phyloP scores from a whole-genome alignment of 2,113 vertebrate genomes.

The Atrichornis clamosus region DNA sequence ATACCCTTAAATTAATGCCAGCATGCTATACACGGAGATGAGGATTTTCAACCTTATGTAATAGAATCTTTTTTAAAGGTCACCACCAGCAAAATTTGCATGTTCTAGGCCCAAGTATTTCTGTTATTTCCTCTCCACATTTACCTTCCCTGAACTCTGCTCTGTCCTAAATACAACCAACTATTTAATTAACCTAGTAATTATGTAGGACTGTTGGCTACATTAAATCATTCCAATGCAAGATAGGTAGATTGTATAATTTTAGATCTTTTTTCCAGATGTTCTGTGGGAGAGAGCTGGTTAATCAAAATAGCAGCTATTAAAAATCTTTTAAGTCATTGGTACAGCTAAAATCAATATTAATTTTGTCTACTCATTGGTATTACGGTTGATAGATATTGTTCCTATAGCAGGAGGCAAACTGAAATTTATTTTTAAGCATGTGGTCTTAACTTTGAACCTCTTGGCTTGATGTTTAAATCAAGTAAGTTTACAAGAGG shows the following conservation, averaged over 20 bases:
- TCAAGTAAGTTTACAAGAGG: background rate
- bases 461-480: background rate
- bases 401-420: background rate
- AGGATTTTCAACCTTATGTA: constrained; percentile 36
- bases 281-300: background rate
- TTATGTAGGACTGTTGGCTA: background rate
- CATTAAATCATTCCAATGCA: background rate
- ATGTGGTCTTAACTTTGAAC: background rate
- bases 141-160: constrained; percentile 4
- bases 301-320: background rate
- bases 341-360: background rate
- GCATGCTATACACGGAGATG: background rate
- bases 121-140: background rate
- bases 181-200: constrained; percentile 19
- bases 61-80: constrained; percentile 44
- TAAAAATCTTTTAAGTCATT: background rate
- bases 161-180: background rate
- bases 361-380: background rate
- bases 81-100: constrained; percentile 5
- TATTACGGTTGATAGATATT: background rate
- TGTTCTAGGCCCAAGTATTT: constrained; percentile 6
- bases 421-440: background rate
- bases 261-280: background rate
- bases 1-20: constrained; percentile 3
- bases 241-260: background rate